These are phyloP conservation scores for Embidobia sp. DNA, from an alignment of 2,888 invertebrate species.

Conservation along the genomic window DNA sequence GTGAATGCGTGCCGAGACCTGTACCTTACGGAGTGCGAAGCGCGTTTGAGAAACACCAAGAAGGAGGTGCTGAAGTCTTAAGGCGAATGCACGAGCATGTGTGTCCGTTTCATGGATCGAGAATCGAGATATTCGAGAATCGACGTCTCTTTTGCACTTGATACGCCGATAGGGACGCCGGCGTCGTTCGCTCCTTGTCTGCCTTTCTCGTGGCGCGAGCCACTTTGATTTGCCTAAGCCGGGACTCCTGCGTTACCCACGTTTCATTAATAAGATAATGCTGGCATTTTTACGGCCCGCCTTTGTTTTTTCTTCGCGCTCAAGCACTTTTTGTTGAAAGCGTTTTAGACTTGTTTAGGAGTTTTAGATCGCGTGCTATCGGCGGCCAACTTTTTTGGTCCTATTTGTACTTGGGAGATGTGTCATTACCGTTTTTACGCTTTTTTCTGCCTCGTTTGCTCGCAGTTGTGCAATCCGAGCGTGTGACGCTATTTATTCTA, in stretches of 20 bases:
- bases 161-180: conserved; percentile 16
- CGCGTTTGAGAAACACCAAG: conserved; percentile 80
- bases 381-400: too few relatives aligned
- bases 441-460: not conserved
- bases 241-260: conserved; percentile 15
- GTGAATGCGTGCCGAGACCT: conserved; percentile 74
- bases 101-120: conserved; percentile 71
- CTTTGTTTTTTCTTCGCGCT: not conserved
- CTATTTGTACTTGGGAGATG: too few relatives aligned
- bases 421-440: not conserved
- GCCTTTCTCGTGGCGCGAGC: conserved; percentile 54
- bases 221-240: conserved; percentile 44
- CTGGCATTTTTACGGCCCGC: not conserved
- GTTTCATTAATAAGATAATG: conserved; percentile 38
- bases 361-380: too few relatives aligned
- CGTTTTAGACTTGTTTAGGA: conserved; percentile 9
- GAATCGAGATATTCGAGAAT: conserved; percentile 74
- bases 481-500: not conserved
- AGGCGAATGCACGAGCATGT: conserved; percentile 73
- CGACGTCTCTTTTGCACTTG: conserved; percentile 64
- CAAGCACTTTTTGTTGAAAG: not conserved
- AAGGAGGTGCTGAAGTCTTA: conserved; percentile 80
- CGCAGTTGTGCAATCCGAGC: not conserved
- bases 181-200: conserved; percentile 39
- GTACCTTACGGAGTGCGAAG: conserved; percentile 79